Evolutionary conservation across 2,888 invertebrate species (phyloP).

Genomic region (Pandemis heparana): DNA sequence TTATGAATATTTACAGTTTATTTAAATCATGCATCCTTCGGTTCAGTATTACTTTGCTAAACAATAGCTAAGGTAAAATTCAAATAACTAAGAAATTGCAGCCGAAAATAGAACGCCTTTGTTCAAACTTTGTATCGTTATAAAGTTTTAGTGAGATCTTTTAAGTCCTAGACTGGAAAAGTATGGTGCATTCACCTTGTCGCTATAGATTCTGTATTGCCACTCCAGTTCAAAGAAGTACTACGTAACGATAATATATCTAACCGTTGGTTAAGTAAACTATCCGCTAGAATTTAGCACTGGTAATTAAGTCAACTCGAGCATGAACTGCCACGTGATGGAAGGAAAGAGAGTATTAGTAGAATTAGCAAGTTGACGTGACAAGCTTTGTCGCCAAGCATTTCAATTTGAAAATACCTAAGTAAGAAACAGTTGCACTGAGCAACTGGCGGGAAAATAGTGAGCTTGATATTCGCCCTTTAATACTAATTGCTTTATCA

Average conservation of each 20-base stretch:
- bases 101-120: conserved; percentile 9
- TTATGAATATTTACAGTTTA: background rate
- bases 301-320: background rate
- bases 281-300: background rate
- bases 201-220: background rate
- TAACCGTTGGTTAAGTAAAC: too few species aligned
- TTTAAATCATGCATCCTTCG: background rate
- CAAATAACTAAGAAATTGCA: conserved; percentile 7
- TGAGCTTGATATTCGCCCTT: background rate
- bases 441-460: background rate
- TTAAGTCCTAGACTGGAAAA: conserved; percentile 21
- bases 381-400: background rate
- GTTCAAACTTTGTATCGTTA: conserved; percentile 33
- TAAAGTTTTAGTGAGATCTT: conserved; percentile 26
- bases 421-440: background rate
- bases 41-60: background rate
- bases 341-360: background rate
- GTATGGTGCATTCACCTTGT: conserved; percentile 11
- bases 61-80: background rate
- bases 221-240: too few species aligned
- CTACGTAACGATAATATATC: too few species aligned
- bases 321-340: background rate
- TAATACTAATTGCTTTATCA: background rate
- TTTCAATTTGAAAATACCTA: background rate
- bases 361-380: background rate